These are phyloP conservation scores for Scelioninae gen. 1 DNA, from an alignment of 2,888 invertebrate genomes.

Conservation along the genomic window DNA sequence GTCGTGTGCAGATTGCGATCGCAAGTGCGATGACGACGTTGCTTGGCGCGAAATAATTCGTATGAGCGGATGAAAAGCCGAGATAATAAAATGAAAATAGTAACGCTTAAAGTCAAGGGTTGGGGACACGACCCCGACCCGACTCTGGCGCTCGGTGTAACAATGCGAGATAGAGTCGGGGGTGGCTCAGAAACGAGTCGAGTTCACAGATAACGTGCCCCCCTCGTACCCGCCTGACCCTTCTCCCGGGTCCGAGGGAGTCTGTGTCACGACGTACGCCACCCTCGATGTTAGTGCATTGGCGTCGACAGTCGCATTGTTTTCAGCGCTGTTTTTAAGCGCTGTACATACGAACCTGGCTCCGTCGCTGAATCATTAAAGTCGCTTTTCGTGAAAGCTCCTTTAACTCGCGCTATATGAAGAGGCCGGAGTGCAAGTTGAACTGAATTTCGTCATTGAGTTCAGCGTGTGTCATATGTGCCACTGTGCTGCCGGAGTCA, in stretches of 20 bases:
- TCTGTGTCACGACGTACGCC: slow-evolving; percentile 64
- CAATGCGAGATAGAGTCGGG: slow-evolving; percentile 78
- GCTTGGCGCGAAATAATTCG: slow-evolving; percentile 71
- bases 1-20: slow-evolving; percentile 70
- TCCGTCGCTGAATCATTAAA: slow-evolving; percentile 62
- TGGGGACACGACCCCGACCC: slow-evolving; percentile 66
- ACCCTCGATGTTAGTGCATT: slow-evolving; percentile 73
- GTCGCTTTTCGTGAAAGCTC: slow-evolving; percentile 60
- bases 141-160: slow-evolving; percentile 72
- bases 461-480: slow-evolving; percentile 34
- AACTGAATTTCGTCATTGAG: slow-evolving; percentile 56
- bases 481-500: slow-evolving; percentile 45
- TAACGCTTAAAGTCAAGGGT: slow-evolving; percentile 79
- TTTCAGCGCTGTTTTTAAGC: slow-evolving; percentile 65
- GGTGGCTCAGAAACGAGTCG: slow-evolving; percentile 75
- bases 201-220: slow-evolving; percentile 79
- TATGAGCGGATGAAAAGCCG: slow-evolving; percentile 76
- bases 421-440: slow-evolving; percentile 61
- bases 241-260: slow-evolving; percentile 47
- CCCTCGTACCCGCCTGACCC: slow-evolving; percentile 49
- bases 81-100: slow-evolving; percentile 81
- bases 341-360: slow-evolving; percentile 36
- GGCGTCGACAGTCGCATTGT: slow-evolving; percentile 77
- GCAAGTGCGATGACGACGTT: slow-evolving; percentile 68
- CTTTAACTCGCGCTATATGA: slow-evolving; percentile 53